phyloP scores from a whole-genome alignment of 2,888 invertebrate genomes.

The Schizaphis graminum region DNA sequence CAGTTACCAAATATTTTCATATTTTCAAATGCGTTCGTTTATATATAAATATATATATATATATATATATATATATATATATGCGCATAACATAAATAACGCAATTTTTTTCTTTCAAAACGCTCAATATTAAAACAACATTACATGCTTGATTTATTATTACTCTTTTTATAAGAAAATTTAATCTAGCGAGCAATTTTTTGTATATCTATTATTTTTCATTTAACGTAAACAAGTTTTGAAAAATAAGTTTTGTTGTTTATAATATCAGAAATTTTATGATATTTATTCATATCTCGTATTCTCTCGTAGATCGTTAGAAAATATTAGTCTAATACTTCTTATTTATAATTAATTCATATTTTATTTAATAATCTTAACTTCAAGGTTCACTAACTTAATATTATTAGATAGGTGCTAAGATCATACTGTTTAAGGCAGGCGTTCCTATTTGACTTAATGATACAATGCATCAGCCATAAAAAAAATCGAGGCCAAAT shows the following conservation, averaged over 20 bases:
- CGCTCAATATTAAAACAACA: constrained; percentile 44
- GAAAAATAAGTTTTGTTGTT: constrained; percentile 31
- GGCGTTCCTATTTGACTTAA: constrained; percentile 64
- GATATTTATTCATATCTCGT: constrained; percentile 42
- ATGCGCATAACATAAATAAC: not conserved
- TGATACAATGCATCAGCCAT: constrained; percentile 24
- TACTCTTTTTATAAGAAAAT: constrained; percentile 6
- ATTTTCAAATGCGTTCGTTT: constrained; percentile 43
- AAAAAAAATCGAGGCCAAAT: constrained; percentile 57
- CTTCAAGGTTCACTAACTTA: constrained; percentile 54
- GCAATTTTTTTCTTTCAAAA: constrained; percentile 56
- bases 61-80: not conserved
- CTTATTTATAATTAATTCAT: constrained; percentile 41
- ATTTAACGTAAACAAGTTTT: not conserved
- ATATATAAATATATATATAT: not conserved
- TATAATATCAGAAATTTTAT: constrained; percentile 23
- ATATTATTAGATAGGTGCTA: constrained; percentile 63
- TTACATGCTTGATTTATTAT: constrained; percentile 48
- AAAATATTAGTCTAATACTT: constrained; percentile 52
- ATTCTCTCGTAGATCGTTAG: constrained; percentile 37
- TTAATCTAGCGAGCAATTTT: constrained; percentile 34
- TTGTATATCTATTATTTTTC: constrained; percentile 11
- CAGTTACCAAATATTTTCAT: constrained; percentile 62
- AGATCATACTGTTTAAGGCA: constrained; percentile 54
- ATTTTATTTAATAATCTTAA: constrained; percentile 53